A percentile compares a stretch with the other conserved stretches of the same genome.
These are phyloP conservation scores for Luffia ferchaultella DNA, from an alignment of 2,888 invertebrate genomes.

Conservation along the genomic window DNA sequence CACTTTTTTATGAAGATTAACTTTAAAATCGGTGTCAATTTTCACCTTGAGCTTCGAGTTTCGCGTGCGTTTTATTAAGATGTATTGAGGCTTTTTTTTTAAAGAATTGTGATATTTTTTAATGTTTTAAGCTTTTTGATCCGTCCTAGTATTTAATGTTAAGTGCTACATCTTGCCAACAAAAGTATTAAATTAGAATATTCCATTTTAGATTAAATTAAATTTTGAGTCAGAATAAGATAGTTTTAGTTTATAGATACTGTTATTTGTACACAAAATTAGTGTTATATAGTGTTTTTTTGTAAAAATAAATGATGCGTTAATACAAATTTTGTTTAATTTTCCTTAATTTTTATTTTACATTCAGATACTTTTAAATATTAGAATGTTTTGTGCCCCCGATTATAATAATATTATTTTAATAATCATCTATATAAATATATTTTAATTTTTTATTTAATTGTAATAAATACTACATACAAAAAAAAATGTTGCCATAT, in stretches of 20 bases:
- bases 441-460: no score
- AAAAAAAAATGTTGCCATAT: no score
- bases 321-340: no score
- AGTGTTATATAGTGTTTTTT: neutral
- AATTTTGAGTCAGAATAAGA: slow-evolving; percentile 34
- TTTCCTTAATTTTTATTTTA: no score
- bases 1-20: neutral
- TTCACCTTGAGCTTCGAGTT: neutral
- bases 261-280: neutral
- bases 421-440: no score
- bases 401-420: no score
- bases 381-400: no score
- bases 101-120: slow-evolving; percentile 1
- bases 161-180: slow-evolving; percentile 42
- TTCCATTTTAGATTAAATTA: slow-evolving; percentile 25
- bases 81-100: slow-evolving; percentile 13
- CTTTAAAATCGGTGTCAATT: neutral
- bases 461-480: no score
- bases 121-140: slow-evolving; percentile 32
- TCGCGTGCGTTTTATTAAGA: neutral
- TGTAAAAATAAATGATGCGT: neutral
- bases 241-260: slow-evolving; percentile 15
- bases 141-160: slow-evolving; percentile 49
- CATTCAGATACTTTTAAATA: no score
- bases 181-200: slow-evolving; percentile 39